These are phyloP conservation scores for Pteronotus mesoamericanus DNA, from an alignment of 2,797 vertebrate genomes.

Conservation along the genomic window DNA sequence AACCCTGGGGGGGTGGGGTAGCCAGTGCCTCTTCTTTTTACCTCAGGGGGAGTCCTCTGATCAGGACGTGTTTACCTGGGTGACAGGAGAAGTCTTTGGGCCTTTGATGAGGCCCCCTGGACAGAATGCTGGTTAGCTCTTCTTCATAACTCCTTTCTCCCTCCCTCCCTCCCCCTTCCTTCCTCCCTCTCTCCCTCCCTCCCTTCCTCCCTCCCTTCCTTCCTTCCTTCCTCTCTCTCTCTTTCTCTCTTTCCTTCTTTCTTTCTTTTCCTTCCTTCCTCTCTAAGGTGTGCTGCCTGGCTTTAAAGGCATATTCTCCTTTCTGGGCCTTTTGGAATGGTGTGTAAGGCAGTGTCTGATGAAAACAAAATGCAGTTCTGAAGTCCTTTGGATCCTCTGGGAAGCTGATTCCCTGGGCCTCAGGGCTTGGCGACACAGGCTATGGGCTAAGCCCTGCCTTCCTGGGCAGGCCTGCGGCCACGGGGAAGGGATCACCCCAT, in stretches of 20 bases:
- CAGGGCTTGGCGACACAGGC: not conserved
- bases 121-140: not conserved
- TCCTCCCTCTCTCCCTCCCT: too few relatives aligned
- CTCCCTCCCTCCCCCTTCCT: not conserved
- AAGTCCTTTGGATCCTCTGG: not conserved
- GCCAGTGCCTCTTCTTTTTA: not conserved
- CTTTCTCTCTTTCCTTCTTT: too few relatives aligned
- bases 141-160: not conserved
- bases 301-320: not conserved
- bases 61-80: not conserved
- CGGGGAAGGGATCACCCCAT: not conserved
- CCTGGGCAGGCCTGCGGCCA: not conserved
- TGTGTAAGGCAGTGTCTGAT: not conserved
- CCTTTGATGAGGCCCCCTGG: not conserved
- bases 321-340: not conserved
- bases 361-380: not conserved
- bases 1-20: not conserved
- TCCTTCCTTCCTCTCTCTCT: too few relatives aligned
- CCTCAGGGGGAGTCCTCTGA: not conserved
- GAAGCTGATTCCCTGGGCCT: not conserved
- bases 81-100: not conserved
- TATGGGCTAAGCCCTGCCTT: not conserved
- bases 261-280: too few relatives aligned
- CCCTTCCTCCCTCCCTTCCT: too few relatives aligned
- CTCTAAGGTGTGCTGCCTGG: not conserved